phyloP scores from a whole-genome alignment of 2,797 vertebrate genomes.

The Sebastes reedi region DNA sequence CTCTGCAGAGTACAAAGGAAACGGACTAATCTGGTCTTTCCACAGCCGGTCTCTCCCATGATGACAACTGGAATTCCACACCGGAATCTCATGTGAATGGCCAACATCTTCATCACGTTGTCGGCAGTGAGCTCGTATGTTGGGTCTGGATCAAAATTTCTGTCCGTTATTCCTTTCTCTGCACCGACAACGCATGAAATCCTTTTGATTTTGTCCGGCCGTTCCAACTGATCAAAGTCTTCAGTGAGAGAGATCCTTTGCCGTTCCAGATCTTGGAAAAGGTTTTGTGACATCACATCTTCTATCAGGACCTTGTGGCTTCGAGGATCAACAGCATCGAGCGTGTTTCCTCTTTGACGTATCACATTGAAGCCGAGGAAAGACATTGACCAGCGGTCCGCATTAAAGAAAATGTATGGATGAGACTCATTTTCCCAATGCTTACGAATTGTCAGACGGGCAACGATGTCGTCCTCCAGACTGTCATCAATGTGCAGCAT shows the following conservation, averaged over 20 bases:
- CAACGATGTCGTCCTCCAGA: slow-evolving; percentile 57
- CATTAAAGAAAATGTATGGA: slow-evolving; percentile 87
- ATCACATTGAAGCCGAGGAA: slow-evolving; percentile 84
- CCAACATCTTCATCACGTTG: slow-evolving; percentile 88
- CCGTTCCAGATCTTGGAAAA: slow-evolving; percentile 68
- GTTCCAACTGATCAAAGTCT: slow-evolving; percentile 77
- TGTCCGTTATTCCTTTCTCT: slow-evolving; percentile 48
- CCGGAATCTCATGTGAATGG: slow-evolving; percentile 85
- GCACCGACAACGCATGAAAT: slow-evolving; percentile 83
- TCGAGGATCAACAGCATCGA: slow-evolving; percentile 76
- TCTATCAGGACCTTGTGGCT: slow-evolving; percentile 67
- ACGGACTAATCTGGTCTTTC: slow-evolving; percentile 83
- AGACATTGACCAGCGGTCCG: slow-evolving; percentile 82
- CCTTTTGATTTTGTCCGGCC: slow-evolving; percentile 76
- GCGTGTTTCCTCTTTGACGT: background rate
- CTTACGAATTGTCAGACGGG: slow-evolving; percentile 68
- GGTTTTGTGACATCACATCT: slow-evolving; percentile 75
- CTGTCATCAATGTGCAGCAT: background rate
- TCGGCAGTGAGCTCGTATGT: slow-evolving; percentile 86
- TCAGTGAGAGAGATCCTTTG: slow-evolving; percentile 81
- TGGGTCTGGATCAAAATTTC: slow-evolving; percentile 78
- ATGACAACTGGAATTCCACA: slow-evolving; percentile 86
- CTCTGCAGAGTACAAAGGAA: slow-evolving; percentile 84
- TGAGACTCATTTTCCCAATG: slow-evolving; percentile 84
- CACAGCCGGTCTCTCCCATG: slow-evolving; percentile 87